Evolutionary conservation across 2,888 invertebrate genomes (phyloP).

Genomic region (Cecidostiba fungosa): DNA sequence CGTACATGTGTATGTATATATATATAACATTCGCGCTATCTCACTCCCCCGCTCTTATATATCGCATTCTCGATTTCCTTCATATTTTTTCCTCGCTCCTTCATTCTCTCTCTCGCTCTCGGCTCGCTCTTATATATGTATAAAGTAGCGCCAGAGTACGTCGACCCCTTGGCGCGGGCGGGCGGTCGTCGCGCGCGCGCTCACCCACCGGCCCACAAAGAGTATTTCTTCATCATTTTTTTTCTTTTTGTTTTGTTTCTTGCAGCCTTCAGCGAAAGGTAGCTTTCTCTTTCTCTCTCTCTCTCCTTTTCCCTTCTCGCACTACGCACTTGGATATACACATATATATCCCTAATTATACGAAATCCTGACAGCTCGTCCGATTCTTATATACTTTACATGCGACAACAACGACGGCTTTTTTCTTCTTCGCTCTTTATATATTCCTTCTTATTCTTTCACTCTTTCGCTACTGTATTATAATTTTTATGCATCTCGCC

Average conservation of each 20-base stretch:
- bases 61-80: constrained; percentile 62
- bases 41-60: constrained; percentile 35
- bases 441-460: constrained; percentile 17
- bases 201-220: constrained; percentile 54
- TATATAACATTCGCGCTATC: constrained; percentile 30
- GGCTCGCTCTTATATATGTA: constrained; percentile 35
- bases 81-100: constrained; percentile 37
- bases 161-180: constrained; percentile 52
- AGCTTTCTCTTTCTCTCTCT: constrained; percentile 2
- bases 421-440: constrained; percentile 14
- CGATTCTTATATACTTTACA: constrained; percentile 43
- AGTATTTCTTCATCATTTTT: constrained; percentile 55
- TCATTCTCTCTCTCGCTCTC: constrained; percentile 5
- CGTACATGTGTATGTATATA: not conserved
- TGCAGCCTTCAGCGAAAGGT: constrained; percentile 8
- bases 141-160: constrained; percentile 59
- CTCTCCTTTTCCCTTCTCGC: not conserved
- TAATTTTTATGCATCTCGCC: constrained; percentile 13
- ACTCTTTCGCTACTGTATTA: not conserved
- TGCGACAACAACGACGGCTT: constrained; percentile 8
- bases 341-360: constrained; percentile 57
- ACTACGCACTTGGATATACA: constrained; percentile 45
- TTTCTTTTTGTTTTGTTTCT: constrained; percentile 30
- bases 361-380: constrained; percentile 51
- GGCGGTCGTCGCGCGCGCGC: constrained; percentile 2